These are phyloP conservation scores for Zalophus californianus DNA, from an alignment of 2,797 vertebrate species.

Conservation along the genomic window DNA sequence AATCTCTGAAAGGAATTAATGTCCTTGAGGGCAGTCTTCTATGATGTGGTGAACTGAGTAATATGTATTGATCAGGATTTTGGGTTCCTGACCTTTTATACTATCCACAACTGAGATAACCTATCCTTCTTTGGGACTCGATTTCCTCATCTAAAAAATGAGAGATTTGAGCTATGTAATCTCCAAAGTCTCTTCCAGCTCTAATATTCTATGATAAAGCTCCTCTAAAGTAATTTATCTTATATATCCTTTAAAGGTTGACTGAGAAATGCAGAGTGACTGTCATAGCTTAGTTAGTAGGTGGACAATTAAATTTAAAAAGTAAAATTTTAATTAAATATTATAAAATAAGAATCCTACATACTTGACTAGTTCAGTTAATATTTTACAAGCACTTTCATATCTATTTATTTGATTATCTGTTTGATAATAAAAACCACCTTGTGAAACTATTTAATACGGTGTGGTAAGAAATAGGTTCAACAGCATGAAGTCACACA, in stretches of 20 bases:
- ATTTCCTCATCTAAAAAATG: conserved; percentile 55
- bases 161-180: background rate
- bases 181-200: background rate
- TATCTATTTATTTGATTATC: background rate
- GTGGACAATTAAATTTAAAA: background rate
- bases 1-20: background rate
- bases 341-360: conserved; percentile 24
- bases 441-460: background rate
- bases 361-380: background rate
- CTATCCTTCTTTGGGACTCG: background rate
- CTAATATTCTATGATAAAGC: background rate
- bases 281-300: background rate
- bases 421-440: conserved; percentile 14
- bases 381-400: conserved; percentile 4
- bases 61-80: background rate
- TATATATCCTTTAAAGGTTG: background rate
- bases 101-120: background rate
- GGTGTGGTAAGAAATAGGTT: background rate
- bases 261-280: background rate
- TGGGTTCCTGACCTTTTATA: background rate
- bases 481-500: background rate
- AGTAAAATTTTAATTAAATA: background rate
- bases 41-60: background rate
- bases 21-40: background rate
- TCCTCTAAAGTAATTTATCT: background rate